Conservation (phyloP, 92 coral and sea anemone genomes). For the Zoanthus sociatus region DNA sequence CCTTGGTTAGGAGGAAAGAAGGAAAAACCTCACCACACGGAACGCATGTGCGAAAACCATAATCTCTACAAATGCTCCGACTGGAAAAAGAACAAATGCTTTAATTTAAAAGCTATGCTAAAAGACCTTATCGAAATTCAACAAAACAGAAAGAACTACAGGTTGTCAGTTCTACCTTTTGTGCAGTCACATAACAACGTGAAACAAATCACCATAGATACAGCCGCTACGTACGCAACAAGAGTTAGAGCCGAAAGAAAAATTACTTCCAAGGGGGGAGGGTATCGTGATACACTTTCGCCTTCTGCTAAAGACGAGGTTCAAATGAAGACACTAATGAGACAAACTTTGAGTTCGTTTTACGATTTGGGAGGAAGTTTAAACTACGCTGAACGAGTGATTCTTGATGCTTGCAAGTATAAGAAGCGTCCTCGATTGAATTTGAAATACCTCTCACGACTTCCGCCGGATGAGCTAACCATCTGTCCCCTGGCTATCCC, state of each 20-base stretch:
- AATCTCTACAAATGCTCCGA: conserved; percentile 40
- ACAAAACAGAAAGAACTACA: conserved; percentile 36
- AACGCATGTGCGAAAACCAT: background rate
- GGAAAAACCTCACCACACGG: conserved; percentile 6
- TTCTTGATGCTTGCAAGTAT: conserved; percentile 49
- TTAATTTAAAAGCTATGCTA: conserved; percentile 54
- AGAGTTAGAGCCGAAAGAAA: conserved; percentile 20
- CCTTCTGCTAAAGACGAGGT: conserved; percentile 63
- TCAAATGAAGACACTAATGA: conserved; percentile 36
- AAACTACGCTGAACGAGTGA: conserved; percentile 48
- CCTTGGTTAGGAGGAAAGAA: conserved; percentile 58
- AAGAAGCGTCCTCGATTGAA: conserved; percentile 39
- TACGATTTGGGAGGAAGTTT: conserved; percentile 63
- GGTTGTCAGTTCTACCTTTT: conserved; percentile 34
- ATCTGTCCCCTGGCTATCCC: conserved; percentile 63
- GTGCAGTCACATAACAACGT: conserved; percentile 46
- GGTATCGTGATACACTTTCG: conserved; percentile 41
- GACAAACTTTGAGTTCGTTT: conserved; percentile 48
- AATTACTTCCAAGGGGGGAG: conserved; percentile 59
- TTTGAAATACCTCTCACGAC: conserved; percentile 50
- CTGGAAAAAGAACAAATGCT: conserved; percentile 53
- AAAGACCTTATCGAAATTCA: conserved; percentile 48
- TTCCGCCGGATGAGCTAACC: conserved; percentile 33
- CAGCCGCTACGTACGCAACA: conserved; percentile 49
- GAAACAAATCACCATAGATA: conserved; percentile 59